Evolutionary conservation across 1,140 invertebrate genomes (phyloP).

Genomic region (Ips nitidus): DNA sequence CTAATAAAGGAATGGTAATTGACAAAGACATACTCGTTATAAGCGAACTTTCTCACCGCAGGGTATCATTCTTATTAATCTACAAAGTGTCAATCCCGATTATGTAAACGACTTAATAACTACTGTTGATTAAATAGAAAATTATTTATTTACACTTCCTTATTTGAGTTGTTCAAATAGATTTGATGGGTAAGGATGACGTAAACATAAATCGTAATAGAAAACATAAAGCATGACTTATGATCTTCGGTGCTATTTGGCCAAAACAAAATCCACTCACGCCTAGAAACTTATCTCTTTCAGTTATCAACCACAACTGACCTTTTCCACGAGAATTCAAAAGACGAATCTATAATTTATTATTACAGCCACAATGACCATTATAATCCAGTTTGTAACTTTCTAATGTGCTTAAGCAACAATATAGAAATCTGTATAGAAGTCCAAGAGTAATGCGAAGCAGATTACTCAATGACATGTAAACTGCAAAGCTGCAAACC

Average conservation of each 20-base stretch:
- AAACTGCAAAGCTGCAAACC: too few species aligned
- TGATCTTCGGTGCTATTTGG: too few species aligned
- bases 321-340: not conserved
- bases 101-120: conserved; percentile 9
- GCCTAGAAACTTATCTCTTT: too few species aligned
- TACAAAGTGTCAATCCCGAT: conserved; percentile 1
- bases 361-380: conserved; percentile 2
- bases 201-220: too few species aligned
- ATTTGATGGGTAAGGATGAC: too few species aligned
- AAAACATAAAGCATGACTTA: too few species aligned
- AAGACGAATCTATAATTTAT: not conserved
- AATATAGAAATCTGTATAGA: not conserved
- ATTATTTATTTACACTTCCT: conserved; percentile 9
- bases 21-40: conserved; percentile 4
- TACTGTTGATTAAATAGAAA: conserved; percentile 9
- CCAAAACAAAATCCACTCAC: too few species aligned
- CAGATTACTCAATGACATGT: too few species aligned
- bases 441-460: too few species aligned
- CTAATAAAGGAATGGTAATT: not conserved
- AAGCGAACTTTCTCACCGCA: conserved; percentile 14
- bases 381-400: conserved; percentile 6
- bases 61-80: conserved; percentile 1
- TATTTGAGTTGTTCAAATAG: not conserved
- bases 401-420: conserved; percentile 8
- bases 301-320: not conserved